Evolutionary conservation across 2,113 vertebrate species (phyloP).

Genomic region (Cyprinodon brontotheroides): DNA sequence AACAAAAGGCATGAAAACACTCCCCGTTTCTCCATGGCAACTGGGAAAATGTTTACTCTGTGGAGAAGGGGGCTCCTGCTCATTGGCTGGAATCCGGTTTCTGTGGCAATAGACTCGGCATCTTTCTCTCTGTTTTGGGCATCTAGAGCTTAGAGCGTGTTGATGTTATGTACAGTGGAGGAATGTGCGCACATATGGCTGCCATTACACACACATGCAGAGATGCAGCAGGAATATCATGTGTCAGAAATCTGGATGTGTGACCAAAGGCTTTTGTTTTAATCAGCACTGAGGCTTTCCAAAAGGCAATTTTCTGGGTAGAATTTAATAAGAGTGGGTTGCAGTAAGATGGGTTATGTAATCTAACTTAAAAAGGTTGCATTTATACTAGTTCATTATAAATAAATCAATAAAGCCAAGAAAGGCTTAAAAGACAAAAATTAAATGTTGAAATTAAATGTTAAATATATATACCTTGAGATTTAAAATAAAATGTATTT

Average conservation of each 20-base stretch:
- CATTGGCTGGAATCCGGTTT: constrained; percentile 54
- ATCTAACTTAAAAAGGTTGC: background rate
- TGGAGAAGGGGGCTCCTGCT: constrained; percentile 34
- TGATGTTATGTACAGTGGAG: constrained; percentile 71
- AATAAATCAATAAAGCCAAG: constrained; percentile 17
- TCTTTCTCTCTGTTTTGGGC: constrained; percentile 62
- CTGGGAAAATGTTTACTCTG: constrained; percentile 70
- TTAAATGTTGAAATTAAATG: no score
- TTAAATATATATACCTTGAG: no score
- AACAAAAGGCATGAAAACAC: constrained; percentile 48
- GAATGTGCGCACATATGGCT: constrained; percentile 74
- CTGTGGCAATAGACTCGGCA: constrained; percentile 58
- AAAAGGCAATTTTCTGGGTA: constrained; percentile 17
- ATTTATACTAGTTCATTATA: constrained; percentile 1
- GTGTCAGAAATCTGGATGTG: constrained; percentile 32
- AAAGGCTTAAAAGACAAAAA: background rate
- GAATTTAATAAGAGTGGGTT: constrained; percentile 12
- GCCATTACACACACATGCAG: constrained; percentile 61
- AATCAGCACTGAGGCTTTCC: background rate
- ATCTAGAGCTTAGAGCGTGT: constrained; percentile 57
- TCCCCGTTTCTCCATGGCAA: constrained; percentile 67
- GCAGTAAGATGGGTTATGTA: background rate
- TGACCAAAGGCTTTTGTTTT: constrained; percentile 33
- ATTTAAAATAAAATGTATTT: no score
- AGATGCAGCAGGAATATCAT: constrained; percentile 55